Evolutionary conservation across 1,140 invertebrate genomes (phyloP), one percentile per base, ranked within the genome.

Genomic region (Drosophila sucinea): DNA sequence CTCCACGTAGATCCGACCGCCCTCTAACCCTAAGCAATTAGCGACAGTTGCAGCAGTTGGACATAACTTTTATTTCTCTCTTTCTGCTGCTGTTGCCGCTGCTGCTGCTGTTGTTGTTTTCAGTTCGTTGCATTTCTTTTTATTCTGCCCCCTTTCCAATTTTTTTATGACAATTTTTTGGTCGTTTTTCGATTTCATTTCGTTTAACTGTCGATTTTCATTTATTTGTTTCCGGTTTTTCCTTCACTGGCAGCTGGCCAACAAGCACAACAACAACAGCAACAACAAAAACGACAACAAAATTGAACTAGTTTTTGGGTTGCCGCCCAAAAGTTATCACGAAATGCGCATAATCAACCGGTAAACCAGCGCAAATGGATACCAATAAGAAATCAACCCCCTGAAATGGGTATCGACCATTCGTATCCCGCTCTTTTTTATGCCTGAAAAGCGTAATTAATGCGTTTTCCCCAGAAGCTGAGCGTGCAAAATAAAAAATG

Each of bases 401-500:
- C 17, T 17, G 67, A 61, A 66, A 47, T 69, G 68, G 40, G 55
- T 60, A 40, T 35, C 63, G 30, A 69, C 47, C 80, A 81, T 75
- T 75, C 75, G 71, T 51, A 72, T 74, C 56, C 71, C 58, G 51
- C 75, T 67, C 56, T 44, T 23, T 47, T 51, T 51, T 51, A 51
- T 51, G 44, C 44, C 84, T 86, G 83, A 87, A 86, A 80, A 86
- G 83, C 84, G 79, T 86, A 86, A 86, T 86, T 87, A 86, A 86
- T 86, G 83, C 80, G 73, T 87, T 86, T 81, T 86, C 79, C 62
- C 73, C 72, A 79, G 25, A 67, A 40, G 82, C 82, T 79, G 75
- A 87, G 82, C 79, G 83, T 82, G 83, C 82, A 86, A 71, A 85
- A 17, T 17, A 17, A 17, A 85, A 73, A 66, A 67, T 75, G 74